Evolutionary conservation across 2,113 vertebrate species (phyloP).

Genomic region (Ceratotherium simum): DNA sequence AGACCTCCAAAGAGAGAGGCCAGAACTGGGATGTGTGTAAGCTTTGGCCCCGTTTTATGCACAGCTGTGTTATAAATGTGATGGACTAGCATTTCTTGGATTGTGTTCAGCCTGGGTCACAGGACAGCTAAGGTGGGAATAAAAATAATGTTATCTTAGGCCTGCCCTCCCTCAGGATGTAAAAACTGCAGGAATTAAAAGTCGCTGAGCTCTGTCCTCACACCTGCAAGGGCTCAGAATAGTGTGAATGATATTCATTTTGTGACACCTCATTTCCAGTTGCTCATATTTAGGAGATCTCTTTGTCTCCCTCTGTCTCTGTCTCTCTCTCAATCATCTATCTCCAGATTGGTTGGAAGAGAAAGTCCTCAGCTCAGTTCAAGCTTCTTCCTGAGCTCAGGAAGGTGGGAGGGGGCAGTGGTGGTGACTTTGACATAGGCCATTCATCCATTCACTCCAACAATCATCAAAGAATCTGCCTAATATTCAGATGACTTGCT

Average conservation of each 20-base stretch:
- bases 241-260: neutral
- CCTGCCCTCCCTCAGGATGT: neutral
- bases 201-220: neutral
- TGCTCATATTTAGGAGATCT: neutral
- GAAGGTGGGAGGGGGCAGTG: neutral
- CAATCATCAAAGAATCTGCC: neutral
- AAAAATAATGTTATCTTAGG: conserved; percentile 59
- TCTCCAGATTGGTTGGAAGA: neutral
- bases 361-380: neutral
- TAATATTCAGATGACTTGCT: neutral
- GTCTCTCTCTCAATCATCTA: neutral
- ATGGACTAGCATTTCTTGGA: conserved; percentile 46
- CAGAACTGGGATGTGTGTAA: neutral
- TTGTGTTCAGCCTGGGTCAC: conserved; percentile 35
- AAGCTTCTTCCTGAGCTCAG: neutral
- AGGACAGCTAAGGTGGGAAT: conserved; percentile 58
- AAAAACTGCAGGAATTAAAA: too few species aligned
- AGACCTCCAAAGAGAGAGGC: conserved; percentile 32
- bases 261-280: neutral
- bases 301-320: neutral
- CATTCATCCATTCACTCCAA: neutral
- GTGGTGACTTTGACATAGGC: neutral
- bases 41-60: conserved; percentile 52
- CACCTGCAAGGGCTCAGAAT: neutral
- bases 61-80: conserved; percentile 76